Base-by-base conservation (phyloP, 2,113 vertebrate genomes). In the Elephantulus edwardii region DNA sequence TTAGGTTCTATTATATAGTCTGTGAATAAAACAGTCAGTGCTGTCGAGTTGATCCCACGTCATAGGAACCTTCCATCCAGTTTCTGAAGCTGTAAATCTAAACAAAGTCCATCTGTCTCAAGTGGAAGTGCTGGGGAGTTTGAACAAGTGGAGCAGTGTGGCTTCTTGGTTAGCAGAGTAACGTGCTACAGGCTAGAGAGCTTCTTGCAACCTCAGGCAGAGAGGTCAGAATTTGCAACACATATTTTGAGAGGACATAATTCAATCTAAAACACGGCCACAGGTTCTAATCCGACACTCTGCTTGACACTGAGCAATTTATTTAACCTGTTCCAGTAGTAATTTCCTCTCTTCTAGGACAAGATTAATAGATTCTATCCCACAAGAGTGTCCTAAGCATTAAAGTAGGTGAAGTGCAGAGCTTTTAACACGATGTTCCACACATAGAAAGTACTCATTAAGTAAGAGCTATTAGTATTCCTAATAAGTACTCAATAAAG, bases 331-430 rank as follows among this genome's bases (percentile, higher is more conserved):
- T 50, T 75, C 52, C 13, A 89, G 11, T 24, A 64, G 26, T 71
- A 78, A 91, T 89, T 91, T 87, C 60, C 40, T 89, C 71, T n/a
- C 75, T 81, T 89, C 40, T 66, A 79, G 85, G 70, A 56, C 78
- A 88, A 84, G 46, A 86, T 78, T 94, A 75, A 94, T 75, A 82
- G 62, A 76, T 76, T 24, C 22, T 71, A 66, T 88, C 35, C 85
- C 56, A 84, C 35, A 75, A 35, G 44, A 60, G 35, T 52, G 33
- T 75, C 20, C 9, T 78, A 44, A 75, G 66, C 60, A 56, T 85
- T 88, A 89, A 83, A 82, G 26, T 13, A 52, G 44, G 62, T 91
- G 89, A 93, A 76, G 11, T 70, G 86, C 54, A 50, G 40, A 72
- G 13, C 28, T 52, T 54, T 83, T 81, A 79, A 8, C 50, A 22